Evolutionary conservation across 2,888 invertebrate species (phyloP).

Genomic region (Ormyrus thymus): DNA sequence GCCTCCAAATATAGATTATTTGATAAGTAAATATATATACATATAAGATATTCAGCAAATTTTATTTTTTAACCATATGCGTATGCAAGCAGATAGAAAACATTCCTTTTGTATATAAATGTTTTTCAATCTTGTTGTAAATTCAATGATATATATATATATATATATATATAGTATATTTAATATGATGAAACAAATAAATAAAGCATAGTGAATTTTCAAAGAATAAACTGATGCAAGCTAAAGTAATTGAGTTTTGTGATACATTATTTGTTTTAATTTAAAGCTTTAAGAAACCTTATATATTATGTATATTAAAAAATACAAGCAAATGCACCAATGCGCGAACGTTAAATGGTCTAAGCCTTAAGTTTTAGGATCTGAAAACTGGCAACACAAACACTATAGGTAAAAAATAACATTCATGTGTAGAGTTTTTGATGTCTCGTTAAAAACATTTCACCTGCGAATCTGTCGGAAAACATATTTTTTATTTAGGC

Average conservation of each 20-base stretch:
- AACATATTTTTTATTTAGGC: constrained; percentile 19
- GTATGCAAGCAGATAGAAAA: constrained; percentile 7
- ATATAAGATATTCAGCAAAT: constrained; percentile 30
- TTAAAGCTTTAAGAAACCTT: not conserved
- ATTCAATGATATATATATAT: constrained; percentile 19
- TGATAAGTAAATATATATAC: constrained; percentile 8
- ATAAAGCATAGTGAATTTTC: constrained; percentile 32
- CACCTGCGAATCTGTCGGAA: not conserved
- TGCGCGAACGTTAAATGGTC: constrained; percentile 17
- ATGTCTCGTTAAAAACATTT: constrained; percentile 5
- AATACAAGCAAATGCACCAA: constrained; percentile 20
- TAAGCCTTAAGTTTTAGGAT: constrained; percentile 29
- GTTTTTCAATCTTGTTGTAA: constrained; percentile 29
- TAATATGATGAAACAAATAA: constrained; percentile 1
- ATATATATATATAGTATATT: constrained; percentile 21
- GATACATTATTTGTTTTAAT: constrained; percentile 17
- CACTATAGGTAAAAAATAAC: constrained; percentile 2
- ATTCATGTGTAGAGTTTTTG: constrained; percentile 21
- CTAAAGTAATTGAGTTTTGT: constrained; percentile 23
- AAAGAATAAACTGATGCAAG: constrained; percentile 11
- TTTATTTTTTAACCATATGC: constrained; percentile 27
- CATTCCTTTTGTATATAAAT: constrained; percentile 41
- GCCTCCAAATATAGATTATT: constrained; percentile 10
- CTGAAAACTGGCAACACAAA: not conserved
- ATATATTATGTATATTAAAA: not conserved